Evolutionary conservation across 2,888 invertebrate genomes (phyloP).

Genomic region (Diogma glabrata): DNA sequence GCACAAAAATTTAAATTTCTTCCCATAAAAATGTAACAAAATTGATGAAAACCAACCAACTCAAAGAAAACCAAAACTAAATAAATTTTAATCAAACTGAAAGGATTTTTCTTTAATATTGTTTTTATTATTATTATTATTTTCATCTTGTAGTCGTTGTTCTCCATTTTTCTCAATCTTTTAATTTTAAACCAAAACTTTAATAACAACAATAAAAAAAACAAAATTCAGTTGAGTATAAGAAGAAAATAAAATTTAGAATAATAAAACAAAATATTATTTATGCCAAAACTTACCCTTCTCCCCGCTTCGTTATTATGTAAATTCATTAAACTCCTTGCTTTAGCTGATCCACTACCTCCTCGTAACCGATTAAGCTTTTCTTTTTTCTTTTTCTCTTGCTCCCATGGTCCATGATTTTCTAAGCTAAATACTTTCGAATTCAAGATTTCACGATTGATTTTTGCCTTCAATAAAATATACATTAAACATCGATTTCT

Average conservation of each 20-base stretch:
- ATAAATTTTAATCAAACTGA: conserved; percentile 9
- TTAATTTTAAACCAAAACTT: conserved; percentile 6
- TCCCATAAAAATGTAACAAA: too few relatives aligned
- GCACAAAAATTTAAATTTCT: too few relatives aligned
- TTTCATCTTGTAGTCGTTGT: too few relatives aligned
- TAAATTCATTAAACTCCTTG: conserved; percentile 86
- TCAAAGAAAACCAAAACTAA: conserved; percentile 7
- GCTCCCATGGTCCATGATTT: conserved; percentile 23
- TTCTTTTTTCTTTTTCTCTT: conserved; percentile 14
- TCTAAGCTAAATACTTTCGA: conserved; percentile 34
- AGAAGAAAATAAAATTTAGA: too few relatives aligned
- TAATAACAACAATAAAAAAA: conserved; percentile 1
- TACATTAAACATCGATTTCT: not conserved
- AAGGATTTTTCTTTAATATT: conserved; percentile 5
- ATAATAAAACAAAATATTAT: too few relatives aligned
- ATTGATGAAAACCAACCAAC: too few relatives aligned
- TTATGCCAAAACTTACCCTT: conserved; percentile 65
- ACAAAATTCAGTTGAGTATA: too few relatives aligned
- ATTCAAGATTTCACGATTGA: conserved; percentile 36
- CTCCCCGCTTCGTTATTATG: conserved; percentile 98
- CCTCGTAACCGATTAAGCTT: conserved; percentile 13
- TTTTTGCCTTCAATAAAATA: conserved; percentile 31
- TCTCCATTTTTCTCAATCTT: not conserved
- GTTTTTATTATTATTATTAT: conserved; percentile 4
- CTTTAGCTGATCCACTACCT: conserved; percentile 35